phyloP scores from a whole-genome alignment of 2,113 vertebrate species.

The Stigmatopora argus region DNA sequence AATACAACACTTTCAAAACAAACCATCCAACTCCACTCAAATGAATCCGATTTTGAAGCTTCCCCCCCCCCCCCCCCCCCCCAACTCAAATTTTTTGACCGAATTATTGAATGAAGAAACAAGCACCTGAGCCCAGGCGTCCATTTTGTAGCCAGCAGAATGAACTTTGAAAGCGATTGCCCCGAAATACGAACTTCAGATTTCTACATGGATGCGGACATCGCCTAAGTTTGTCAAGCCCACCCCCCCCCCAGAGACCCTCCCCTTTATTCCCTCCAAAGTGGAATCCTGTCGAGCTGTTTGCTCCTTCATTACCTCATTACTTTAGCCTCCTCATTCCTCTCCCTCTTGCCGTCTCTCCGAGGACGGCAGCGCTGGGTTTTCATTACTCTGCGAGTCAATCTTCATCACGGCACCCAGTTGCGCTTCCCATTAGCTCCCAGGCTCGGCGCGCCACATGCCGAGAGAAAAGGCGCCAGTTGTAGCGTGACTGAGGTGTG shows the following conservation, averaged over 20 bases:
- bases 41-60: too few species aligned
- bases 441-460: conserved; percentile 12
- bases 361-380: conserved; percentile 51
- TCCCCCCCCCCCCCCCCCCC: too few species aligned
- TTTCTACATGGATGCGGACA: background rate
- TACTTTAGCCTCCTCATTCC: conserved; percentile 36
- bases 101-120: too few species aligned
- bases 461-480: background rate
- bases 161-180: conserved; percentile 28
- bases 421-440: conserved; percentile 40
- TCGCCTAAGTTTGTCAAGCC: conserved; percentile 6
- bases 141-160: conserved; percentile 28
- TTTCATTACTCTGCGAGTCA: conserved; percentile 72
- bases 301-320: conserved; percentile 57
- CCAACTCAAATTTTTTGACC: too few species aligned
- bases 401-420: conserved; percentile 64
- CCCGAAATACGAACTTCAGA: conserved; percentile 6
- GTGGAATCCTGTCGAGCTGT: conserved; percentile 37
- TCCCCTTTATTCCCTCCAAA: conserved; percentile 21
- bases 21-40: too few species aligned
- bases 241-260: conserved; percentile 32
- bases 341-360: conserved; percentile 43
- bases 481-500: background rate
- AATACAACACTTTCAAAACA: too few species aligned
- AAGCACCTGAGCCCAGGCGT: conserved; percentile 54